Evolutionary conservation across 1,140 invertebrate genomes (phyloP).

Genomic region (Scaptomyza montana): DNA sequence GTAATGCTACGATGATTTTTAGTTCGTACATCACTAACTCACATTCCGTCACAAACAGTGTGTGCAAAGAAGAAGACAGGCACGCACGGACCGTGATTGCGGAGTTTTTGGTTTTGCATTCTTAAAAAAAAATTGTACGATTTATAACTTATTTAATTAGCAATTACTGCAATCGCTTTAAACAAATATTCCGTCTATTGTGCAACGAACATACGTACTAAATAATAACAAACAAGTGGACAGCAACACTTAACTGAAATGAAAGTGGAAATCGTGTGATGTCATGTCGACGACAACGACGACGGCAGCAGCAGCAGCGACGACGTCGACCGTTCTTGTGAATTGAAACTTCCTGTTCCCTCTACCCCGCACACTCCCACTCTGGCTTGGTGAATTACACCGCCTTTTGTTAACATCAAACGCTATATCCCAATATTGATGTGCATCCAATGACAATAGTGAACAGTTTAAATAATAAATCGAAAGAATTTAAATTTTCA

Average conservation of each 20-base stretch:
- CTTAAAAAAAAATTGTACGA: conserved; percentile 29
- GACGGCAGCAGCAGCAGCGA: conserved; percentile 17
- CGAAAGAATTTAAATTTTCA: conserved; percentile 48
- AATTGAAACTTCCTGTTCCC: conserved; percentile 72
- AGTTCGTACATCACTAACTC: conserved; percentile 25
- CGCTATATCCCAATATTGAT: conserved; percentile 9
- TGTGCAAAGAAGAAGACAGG: conserved; percentile 45
- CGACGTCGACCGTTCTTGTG: conserved; percentile 61
- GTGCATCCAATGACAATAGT: conserved; percentile 32
- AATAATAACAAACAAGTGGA: conserved; percentile 27
- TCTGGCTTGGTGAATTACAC: conserved; percentile 3
- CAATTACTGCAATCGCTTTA: conserved; percentile 31
- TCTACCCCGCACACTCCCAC: conserved; percentile 1
- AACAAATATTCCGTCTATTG: conserved; percentile 51
- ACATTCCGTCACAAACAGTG: conserved; percentile 67
- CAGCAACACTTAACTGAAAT: conserved; percentile 44
- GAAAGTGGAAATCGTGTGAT: conserved; percentile 80
- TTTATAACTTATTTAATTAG: conserved; percentile 40
- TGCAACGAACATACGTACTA: conserved; percentile 58
- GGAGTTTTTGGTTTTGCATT: conserved; percentile 56
- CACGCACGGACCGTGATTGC: conserved; percentile 50
- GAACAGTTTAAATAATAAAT: conserved; percentile 30
- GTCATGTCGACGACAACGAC: conserved; percentile 62
- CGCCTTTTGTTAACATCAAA: conserved; percentile 26
- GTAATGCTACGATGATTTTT: conserved; percentile 8